Base-by-base conservation (phyloP, 2,888 invertebrate species). In the Smittia aterrima region DNA sequence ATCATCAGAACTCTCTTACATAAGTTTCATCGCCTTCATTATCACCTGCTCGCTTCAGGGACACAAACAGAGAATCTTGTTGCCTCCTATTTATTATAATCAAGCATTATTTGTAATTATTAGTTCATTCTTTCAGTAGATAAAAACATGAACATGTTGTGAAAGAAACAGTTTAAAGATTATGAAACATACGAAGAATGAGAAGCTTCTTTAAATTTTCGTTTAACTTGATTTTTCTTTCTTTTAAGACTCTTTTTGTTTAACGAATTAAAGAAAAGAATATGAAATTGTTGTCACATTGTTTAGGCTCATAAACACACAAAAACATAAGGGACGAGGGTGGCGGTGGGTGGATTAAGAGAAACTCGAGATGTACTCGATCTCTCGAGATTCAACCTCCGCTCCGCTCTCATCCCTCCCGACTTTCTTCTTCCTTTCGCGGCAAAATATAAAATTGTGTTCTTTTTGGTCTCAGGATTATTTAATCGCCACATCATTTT, bases 401-500 rank as follows among this genome's bases (percentile, higher is more conserved):
- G n/a, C 47, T 7, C 18, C 58, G 4, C 58, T 2, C 58, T 22
- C 58, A 13, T 6, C 58, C 20, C 58, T 58, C 58, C 47, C 22
- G 16, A 13, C 58, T 58, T 58, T 58, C 58, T 58, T 58, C 58
- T 58, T 58, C 58, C 58, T 58, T 58, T 58, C 58, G 58, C 58
- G 58, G 22, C 58, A 58, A 58, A 13, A n/a, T n/a, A n/a, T n/a
- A n/a, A 22, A 58, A 58, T 22, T 58, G 58, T 58, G 58, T 58
- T 58, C 20, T 62, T 72, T 72, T 40, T 72, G 72, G 72, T 47
- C 25, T 71, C 32, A 72, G 72, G 72, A 72, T 72, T 72, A 72
- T 72, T 72, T 72, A 72, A 72, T 72, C 72, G 54, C 62, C 72
- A 72, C 72, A 72, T 72, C 54, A 72, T 72, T 72, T 70, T 72